phyloP scores from a whole-genome alignment of 1,140 invertebrate genomes.

The Drosophila mayri region DNA sequence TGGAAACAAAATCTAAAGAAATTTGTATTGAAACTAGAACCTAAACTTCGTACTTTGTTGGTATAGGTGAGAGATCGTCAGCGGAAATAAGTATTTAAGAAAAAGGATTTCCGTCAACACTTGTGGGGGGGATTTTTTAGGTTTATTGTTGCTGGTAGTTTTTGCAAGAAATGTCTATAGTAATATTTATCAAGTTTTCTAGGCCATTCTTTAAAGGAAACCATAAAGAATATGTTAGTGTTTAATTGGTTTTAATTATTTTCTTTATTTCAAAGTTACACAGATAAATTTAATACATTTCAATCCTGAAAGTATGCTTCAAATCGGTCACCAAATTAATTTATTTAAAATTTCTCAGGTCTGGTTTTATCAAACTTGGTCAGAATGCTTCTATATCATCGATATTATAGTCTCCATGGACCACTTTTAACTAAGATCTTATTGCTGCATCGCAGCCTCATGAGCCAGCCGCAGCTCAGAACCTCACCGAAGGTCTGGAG shows the following conservation, averaged over 20 bases:
- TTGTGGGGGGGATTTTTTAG: no score
- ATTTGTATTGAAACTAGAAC: slow-evolving; percentile 14
- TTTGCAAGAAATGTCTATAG: background rate
- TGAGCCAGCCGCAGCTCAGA: slow-evolving; percentile 1
- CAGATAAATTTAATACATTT: background rate
- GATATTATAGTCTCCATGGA: slow-evolving; percentile 15
- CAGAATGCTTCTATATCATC: slow-evolving; percentile 14
- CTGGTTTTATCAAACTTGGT: background rate
- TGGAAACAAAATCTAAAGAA: slow-evolving; percentile 15
- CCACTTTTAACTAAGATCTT: slow-evolving; percentile 7
- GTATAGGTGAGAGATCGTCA: background rate
- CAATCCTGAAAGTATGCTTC: slow-evolving; percentile 34
- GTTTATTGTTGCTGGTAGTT: background rate
- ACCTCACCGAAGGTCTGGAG: slow-evolving; percentile 5
- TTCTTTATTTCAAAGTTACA: background rate
- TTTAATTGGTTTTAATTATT: background rate
- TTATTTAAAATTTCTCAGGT: background rate
- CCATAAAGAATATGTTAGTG: background rate
- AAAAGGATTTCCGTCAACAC: background rate
- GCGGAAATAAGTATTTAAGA: background rate
- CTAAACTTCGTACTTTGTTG: slow-evolving; percentile 1
- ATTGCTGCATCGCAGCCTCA: slow-evolving; percentile 7
- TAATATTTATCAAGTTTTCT: background rate
- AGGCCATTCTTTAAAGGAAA: background rate
- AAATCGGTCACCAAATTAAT: no score